A percentile compares a stretch with the other conserved stretches of the same genome.
Evolutionary conservation across 1,140 invertebrate species (phyloP).

Genomic region (Drepana arcuata): DNA sequence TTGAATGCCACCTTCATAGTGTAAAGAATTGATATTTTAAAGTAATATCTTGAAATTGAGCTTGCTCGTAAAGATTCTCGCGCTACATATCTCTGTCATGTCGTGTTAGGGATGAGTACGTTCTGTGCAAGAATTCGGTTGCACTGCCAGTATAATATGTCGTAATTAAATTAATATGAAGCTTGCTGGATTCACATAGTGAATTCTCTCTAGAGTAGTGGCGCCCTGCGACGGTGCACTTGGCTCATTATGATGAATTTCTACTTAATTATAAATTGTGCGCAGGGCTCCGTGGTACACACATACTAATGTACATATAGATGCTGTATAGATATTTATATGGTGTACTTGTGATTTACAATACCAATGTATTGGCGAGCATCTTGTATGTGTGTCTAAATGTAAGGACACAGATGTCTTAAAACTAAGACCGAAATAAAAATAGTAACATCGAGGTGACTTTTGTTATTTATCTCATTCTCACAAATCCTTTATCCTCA

Average conservation of each 20-base stretch:
- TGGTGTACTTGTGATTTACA: constrained; percentile 46
- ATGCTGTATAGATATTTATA: constrained; percentile 68
- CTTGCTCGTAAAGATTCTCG: constrained; percentile 33
- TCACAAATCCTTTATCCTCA: too few species aligned
- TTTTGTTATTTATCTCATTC: constrained; percentile 33
- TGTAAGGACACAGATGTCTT: constrained; percentile 51
- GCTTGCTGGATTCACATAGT: constrained; percentile 45
- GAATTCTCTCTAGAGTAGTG: constrained; percentile 21
- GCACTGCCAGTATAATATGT: constrained; percentile 49
- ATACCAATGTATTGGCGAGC: constrained; percentile 49
- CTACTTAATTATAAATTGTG: too few species aligned
- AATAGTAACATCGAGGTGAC: constrained; percentile 58
- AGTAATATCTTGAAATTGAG: constrained; percentile 7
- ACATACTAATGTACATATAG: constrained; percentile 60
- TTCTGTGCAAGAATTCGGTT: constrained; percentile 42
- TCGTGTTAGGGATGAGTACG: constrained; percentile 23
- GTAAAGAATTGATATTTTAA: too few species aligned
- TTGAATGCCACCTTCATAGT: too few species aligned
- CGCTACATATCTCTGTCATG: constrained; percentile 49
- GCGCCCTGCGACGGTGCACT: too few species aligned
- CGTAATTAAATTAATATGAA: constrained; percentile 23
- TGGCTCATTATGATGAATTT: neutral
- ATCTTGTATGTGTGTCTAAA: constrained; percentile 60
- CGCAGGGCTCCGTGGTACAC: constrained; percentile 27
- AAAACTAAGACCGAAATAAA: constrained; percentile 59